A percentile compares a stretch with the other conserved stretches of the same genome.
phyloP scores from a whole-genome alignment of 2,113 vertebrate species.

The Todiramphus chloris region DNA sequence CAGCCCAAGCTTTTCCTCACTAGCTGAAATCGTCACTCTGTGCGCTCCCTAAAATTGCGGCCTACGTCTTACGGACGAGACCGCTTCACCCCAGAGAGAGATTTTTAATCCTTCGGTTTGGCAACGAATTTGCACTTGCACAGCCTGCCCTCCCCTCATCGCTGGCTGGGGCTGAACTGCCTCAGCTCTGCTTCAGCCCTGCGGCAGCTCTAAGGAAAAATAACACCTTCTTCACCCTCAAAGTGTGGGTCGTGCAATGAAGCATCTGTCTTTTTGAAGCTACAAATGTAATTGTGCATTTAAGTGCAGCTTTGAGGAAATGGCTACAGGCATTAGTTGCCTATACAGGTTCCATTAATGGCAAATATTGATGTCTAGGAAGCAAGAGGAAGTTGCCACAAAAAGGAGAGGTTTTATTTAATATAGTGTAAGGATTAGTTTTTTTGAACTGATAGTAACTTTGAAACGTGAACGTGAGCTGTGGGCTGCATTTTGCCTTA shows the following conservation, averaged over 20 bases:
- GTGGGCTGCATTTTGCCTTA: not conserved
- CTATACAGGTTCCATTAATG: not conserved
- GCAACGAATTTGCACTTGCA: not conserved
- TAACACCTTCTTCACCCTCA: not conserved
- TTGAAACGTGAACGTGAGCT: not conserved
- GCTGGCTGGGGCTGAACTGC: not conserved
- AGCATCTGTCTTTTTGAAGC: not conserved
- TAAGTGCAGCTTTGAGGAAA: constrained; percentile 26
- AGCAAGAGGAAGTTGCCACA: not conserved
- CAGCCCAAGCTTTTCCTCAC: not conserved
- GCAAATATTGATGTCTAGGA: not conserved
- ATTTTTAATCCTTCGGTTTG: not conserved
- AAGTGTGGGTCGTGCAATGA: not conserved
- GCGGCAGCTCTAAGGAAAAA: not conserved
- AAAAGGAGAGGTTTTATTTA: not conserved
- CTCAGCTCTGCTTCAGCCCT: not conserved
- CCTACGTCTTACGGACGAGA: not conserved
- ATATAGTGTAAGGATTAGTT: not conserved
- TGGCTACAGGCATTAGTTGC: not conserved
- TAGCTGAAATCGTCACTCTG: not conserved
- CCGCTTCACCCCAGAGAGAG: not conserved
- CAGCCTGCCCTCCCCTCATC: not conserved
- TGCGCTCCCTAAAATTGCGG: not conserved
- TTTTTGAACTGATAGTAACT: not conserved
- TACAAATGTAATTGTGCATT: not conserved